These are phyloP conservation scores for Andricus grossulariae DNA, from an alignment of 1,140 invertebrate species.

Conservation along the genomic window DNA sequence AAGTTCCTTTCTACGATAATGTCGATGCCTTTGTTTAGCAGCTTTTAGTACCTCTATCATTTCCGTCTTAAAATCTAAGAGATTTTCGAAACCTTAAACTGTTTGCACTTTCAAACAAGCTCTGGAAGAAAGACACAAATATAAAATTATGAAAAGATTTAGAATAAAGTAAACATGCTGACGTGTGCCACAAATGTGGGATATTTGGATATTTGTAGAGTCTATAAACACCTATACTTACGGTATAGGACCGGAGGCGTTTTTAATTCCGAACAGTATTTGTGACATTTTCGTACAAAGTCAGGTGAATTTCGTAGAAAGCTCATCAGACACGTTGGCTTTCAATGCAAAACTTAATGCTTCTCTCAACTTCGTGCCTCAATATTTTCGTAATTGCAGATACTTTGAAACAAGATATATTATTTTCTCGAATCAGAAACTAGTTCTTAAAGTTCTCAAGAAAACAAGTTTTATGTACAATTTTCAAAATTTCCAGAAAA, in stretches of 20 bases:
- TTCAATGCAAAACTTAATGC: neutral
- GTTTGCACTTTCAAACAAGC: neutral
- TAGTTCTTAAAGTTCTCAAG: no score
- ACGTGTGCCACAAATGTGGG: neutral
- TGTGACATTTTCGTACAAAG: no score
- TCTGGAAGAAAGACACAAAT: neutral
- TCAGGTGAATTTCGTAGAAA: neutral
- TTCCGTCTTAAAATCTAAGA: neutral
- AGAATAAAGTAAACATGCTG: neutral
- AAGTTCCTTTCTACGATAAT: neutral
- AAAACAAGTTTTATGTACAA: no score
- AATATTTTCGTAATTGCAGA: conserved; percentile 2
- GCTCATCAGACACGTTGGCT: neutral
- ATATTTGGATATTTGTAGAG: no score
- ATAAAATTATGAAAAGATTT: neutral
- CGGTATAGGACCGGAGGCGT: no score
- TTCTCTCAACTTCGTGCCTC: neutral
- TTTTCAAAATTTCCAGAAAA: no score
- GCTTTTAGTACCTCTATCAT: neutral
- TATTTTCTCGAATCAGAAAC: no score
- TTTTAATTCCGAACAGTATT: no score
- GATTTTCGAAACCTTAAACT: neutral
- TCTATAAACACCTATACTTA: no score
- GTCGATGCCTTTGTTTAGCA: neutral
- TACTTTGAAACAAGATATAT: conserved; percentile 1